Conservation (phyloP, 2,888 invertebrate genomes). For the Cosmia trapezina region DNA sequence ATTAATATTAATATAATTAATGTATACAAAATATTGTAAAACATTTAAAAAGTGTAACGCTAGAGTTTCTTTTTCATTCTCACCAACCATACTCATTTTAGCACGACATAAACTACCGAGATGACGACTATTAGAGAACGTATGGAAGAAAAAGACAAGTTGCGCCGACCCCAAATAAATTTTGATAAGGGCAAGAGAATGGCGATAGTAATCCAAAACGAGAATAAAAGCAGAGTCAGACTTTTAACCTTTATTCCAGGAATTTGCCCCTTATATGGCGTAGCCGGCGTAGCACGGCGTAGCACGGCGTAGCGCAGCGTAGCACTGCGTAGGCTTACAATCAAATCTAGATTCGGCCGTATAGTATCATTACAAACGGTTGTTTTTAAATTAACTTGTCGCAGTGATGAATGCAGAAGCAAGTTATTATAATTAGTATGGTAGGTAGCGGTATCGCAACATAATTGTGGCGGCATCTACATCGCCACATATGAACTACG, state of each 20-base stretch:
- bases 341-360: background rate
- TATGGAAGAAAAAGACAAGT: too few relatives aligned
- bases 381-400: background rate
- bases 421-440: background rate
- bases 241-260: background rate
- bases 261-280: background rate
- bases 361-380: background rate
- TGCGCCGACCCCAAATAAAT: too few relatives aligned
- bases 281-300: conserved; percentile 4
- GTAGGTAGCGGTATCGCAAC: background rate
- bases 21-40: too few relatives aligned
- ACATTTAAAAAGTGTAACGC: too few relatives aligned
- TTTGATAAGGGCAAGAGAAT: too few relatives aligned
- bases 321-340: conserved; percentile 23
- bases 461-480: too few relatives aligned
- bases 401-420: background rate
- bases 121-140: too few relatives aligned
- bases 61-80: too few relatives aligned
- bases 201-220: background rate
- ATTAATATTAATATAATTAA: too few relatives aligned
- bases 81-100: background rate
- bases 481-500: too few relatives aligned
- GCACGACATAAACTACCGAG: too few relatives aligned
- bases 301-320: conserved; percentile 31
- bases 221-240: background rate